Base-by-base conservation (phyloP, 2,797 vertebrate species). In the Tangara arthus region DNA sequence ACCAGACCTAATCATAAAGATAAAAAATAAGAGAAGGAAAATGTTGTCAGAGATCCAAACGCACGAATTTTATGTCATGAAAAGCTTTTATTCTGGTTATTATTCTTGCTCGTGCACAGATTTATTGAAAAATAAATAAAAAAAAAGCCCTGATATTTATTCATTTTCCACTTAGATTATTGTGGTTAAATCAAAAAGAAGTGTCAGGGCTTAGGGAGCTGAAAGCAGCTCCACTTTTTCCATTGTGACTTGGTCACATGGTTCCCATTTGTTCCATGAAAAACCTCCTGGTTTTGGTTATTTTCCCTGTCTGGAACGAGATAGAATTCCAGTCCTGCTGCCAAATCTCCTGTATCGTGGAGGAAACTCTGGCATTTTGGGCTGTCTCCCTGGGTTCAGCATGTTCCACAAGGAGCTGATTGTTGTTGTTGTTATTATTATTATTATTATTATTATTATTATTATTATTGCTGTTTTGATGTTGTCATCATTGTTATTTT, bases 141-240 rank as follows among this genome's bases (percentile, higher is more conserved):
- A 11, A 22, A 15, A 15, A 11, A 21, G 2, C 44, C 44, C 70
- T 35, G 81, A 93, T 78, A 90, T 95, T 94, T 96, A 93, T 97
- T 97, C 88, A 59, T 96, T 97, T 95, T 96, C 93, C 95, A 95
- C 94, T 95, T 95, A 89, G 95, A 95, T 85, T 82, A 94, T 94
- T 95, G 94, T 79, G 87, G 95, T 95, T 94, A 90, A 96, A 95
- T 96, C 87, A 87, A 93, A 93, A 91, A 96, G 91, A 86, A 95
- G 95, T 95, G 92, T 95, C 93, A 56, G 55, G 57, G 82, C 88
- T 95, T 65, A 81, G 61, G 93, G 90, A 97, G 91, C 83, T 68
- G 89, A 95, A 92, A 81, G 92, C 89, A 59, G 82, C 85, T 90
- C 61, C 34, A 28, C 76, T 92, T 95, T 95, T 95, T 96, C 96